Conservation (phyloP, 2,888 invertebrate species). For the Drosophila melanocephala region DNA sequence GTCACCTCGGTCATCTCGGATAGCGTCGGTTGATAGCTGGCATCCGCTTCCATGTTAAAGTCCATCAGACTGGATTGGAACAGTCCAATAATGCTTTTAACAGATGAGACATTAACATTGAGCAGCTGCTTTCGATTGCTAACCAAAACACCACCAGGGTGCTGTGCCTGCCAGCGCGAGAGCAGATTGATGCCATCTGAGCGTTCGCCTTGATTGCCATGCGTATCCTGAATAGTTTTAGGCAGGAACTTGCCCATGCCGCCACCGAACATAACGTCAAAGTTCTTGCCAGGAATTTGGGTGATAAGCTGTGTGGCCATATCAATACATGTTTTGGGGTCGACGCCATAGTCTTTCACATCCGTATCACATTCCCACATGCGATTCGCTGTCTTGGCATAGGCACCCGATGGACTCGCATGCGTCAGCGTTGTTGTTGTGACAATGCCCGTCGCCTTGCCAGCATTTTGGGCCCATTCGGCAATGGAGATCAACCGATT, state of each 20-base stretch:
- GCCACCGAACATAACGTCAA: slow-evolving; percentile 92
- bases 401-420: slow-evolving; percentile 90
- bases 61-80: slow-evolving; percentile 86
- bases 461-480: slow-evolving; percentile 88
- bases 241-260: slow-evolving; percentile 90
- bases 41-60: slow-evolving; percentile 86
- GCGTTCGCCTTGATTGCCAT: slow-evolving; percentile 86
- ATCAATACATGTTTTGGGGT: slow-evolving; percentile 87
- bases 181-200: slow-evolving; percentile 89
- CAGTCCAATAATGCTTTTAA: slow-evolving; percentile 87
- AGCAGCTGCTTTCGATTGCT: slow-evolving; percentile 87
- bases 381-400: slow-evolving; percentile 88
- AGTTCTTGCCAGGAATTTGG: slow-evolving; percentile 88
- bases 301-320: slow-evolving; percentile 91
- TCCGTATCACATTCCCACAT: slow-evolving; percentile 91
- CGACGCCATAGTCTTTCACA: slow-evolving; percentile 73
- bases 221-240: slow-evolving; percentile 85
- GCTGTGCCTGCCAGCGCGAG: slow-evolving; percentile 88
- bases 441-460: slow-evolving; percentile 88
- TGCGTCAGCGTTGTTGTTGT: slow-evolving; percentile 93
- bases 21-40: slow-evolving; percentile 87
- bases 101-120: slow-evolving; percentile 83
- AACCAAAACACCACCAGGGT: slow-evolving; percentile 87
- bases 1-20: slow-evolving; percentile 89
- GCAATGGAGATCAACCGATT: slow-evolving; percentile 89